A percentile compares a stretch with the other conserved stretches of the same genome.
These are phyloP conservation scores for Apostichopus leukothele DNA, from an alignment of 53 echinoderm and acorn worm genomes.

Conservation along the genomic window DNA sequence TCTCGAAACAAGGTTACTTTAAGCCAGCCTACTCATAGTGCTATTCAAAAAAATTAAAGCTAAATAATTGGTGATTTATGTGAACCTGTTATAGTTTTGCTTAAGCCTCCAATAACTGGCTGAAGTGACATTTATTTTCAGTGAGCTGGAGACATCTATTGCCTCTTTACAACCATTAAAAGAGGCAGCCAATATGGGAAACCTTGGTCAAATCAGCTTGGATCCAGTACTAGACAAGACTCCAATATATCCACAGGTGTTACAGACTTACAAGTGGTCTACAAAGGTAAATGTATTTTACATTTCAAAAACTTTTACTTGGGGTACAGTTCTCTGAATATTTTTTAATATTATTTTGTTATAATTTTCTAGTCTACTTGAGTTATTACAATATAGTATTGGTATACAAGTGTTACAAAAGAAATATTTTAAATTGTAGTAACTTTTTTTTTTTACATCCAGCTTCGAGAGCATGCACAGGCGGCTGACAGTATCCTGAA, in stretches of 20 bases:
- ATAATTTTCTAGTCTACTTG: neutral
- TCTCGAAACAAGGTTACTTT: too few relatives aligned
- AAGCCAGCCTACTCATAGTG: too few relatives aligned
- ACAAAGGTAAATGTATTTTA: conserved; percentile 59
- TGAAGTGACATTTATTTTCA: conserved; percentile 24
- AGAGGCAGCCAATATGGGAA: conserved; percentile 69
- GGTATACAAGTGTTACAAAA: neutral
- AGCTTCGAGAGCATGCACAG: conserved; percentile 71
- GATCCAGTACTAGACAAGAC: conserved; percentile 87
- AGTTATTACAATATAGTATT: neutral
- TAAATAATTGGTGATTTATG: too few relatives aligned
- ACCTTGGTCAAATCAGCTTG: conserved; percentile 73
- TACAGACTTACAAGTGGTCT: conserved; percentile 91
- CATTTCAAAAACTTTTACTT: too few relatives aligned
- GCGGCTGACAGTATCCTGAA: conserved; percentile 58
- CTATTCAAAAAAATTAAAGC: too few relatives aligned
- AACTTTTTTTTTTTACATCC: neutral
- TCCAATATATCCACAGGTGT: conserved; percentile 76
- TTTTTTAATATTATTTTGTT: too few relatives aligned
- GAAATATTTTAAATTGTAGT: neutral
- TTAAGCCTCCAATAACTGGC: too few relatives aligned
- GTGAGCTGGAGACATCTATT: conserved; percentile 74
- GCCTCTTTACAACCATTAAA: conserved; percentile 58
- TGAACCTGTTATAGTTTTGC: too few relatives aligned
- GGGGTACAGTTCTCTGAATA: too few relatives aligned